Percentiles rank a stretch among this genome's conserved stretches.
Evolutionary conservation across 2,888 invertebrate genomes (phyloP).

Genomic region (Alcis repandata): DNA sequence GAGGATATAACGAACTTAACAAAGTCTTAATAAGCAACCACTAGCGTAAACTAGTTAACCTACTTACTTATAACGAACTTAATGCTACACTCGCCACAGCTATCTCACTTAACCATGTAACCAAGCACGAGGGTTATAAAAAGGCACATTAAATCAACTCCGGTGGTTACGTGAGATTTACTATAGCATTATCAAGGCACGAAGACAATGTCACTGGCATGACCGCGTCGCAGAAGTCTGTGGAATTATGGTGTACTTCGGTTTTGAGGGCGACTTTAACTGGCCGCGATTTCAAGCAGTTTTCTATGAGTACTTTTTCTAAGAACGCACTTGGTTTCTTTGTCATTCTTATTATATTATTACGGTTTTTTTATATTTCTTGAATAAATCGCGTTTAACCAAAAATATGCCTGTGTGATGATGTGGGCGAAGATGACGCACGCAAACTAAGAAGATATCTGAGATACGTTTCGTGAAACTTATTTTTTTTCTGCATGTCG

Average conservation of each 20-base stretch:
- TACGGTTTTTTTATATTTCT: too few species aligned
- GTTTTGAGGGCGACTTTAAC: neutral
- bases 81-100: neutral
- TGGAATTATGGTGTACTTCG: conserved; percentile 38
- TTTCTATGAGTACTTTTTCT: too few species aligned
- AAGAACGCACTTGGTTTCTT: too few species aligned
- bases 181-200: conserved; percentile 41
- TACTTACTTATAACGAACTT: neutral
- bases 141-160: conserved; percentile 47
- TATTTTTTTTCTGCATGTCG: too few species aligned
- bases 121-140: conserved; percentile 40
- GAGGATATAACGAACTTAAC: too few species aligned
- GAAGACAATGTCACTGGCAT: conserved; percentile 45
- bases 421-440: too few species aligned
- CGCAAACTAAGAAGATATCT: too few species aligned
- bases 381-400: too few species aligned
- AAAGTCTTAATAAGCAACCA: too few species aligned
- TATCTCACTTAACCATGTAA: conserved; percentile 16
- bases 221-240: conserved; percentile 40
- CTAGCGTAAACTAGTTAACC: conserved; percentile 2
- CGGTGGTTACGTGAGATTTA: conserved; percentile 45
- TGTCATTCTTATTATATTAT: too few species aligned
- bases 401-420: too few species aligned
- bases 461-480: too few species aligned
- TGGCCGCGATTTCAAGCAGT: neutral